Base-by-base conservation (phyloP, 2,113 vertebrate species). In the Saiga tatarica region DNA sequence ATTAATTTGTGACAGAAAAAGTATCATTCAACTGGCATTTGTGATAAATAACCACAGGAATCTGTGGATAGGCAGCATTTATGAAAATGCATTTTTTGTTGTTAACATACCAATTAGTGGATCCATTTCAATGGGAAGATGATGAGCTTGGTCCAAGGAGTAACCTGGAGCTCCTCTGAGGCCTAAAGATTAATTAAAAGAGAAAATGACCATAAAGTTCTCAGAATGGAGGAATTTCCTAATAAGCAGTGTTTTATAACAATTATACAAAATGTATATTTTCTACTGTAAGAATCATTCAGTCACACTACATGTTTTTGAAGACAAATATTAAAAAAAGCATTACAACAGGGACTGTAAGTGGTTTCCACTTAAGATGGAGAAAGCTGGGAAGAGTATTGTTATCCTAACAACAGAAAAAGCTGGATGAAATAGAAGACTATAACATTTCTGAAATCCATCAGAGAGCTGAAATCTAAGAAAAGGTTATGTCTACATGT, bases 111-210 rank as follows among this genome's bases (percentile, higher is more conserved):
- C 99, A 91, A 99, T 99, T 97, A 99, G 98, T 95, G 99, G 99
- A 98, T 99, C 99, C 99, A 99, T 99, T 99, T 99, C 99, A 30
- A 99, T 99, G 45, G 99, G 99, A 79, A 99, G 99, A 96, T 99
- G 99, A 98, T 99, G 99, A 74, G 99, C 99, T 99, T 99, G 99
- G 98, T 99, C 99, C 98, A 99, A 98, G 85, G 99, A 99, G 98
- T 99, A 99, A 87, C 99, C 99, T 16, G 99, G 99, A 52, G 99
- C 99, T 98, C 99, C 99, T 71, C 99, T 98, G 95, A 99, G 99
- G 96, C 99, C 99, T 99, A 97, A 21, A 96, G 30, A 96, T 74
- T 39, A 64, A 94, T 39, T 93, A 94, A 97, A 96, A 90, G 62
- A 98, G 94, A 67, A 87, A 74, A 89, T 8, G 23, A 7, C 16